A percentile compares a stretch with the other conserved stretches of the same genome.
These are phyloP conservation scores for Aphrocallistes beatrix DNA, from an alignment of 37 sponge, comb jelly and placozoan genomes.

Conservation along the genomic window DNA sequence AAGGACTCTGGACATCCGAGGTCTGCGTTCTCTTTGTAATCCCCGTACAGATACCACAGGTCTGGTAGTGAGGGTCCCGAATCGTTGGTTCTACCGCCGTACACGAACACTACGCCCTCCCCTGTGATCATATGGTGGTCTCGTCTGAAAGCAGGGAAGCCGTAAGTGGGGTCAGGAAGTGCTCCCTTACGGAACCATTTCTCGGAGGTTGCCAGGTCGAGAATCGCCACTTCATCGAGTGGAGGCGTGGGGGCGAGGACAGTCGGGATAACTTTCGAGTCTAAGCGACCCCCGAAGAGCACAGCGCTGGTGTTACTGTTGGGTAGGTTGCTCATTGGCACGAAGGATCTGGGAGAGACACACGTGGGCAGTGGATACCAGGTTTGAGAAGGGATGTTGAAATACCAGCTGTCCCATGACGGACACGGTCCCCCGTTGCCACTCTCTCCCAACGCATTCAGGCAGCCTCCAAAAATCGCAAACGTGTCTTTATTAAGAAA, in stretches of 20 bases:
- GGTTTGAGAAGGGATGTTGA: neutral
- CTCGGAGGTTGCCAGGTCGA: neutral
- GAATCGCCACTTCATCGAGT: neutral
- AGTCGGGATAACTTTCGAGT: neutral
- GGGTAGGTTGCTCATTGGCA: constrained; percentile 37
- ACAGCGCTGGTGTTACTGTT: constrained; percentile 27
- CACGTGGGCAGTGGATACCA: constrained; percentile 36
- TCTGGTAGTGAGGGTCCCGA: constrained; percentile 20
- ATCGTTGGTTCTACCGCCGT: constrained; percentile 33
- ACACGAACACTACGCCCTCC: constrained; percentile 21
- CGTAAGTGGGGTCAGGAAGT: neutral
- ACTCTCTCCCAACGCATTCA: constrained; percentile 24
- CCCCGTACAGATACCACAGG: constrained; percentile 37
- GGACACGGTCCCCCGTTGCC: constrained; percentile 51
- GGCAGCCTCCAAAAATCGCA: constrained; percentile 51
- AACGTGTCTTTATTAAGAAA: constrained; percentile 23
- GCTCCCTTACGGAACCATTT: neutral
- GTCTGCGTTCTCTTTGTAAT: neutral
- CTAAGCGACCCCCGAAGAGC: constrained; percentile 33
- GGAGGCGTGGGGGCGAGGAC: neutral
- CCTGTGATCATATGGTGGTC: neutral
- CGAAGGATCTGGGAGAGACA: constrained; percentile 28
- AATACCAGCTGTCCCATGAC: constrained; percentile 38
- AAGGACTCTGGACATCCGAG: constrained; percentile 18
- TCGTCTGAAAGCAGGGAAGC: neutral